Base-by-base conservation (phyloP, 2,797 vertebrate species). In the Coreius guichenoti region DNA sequence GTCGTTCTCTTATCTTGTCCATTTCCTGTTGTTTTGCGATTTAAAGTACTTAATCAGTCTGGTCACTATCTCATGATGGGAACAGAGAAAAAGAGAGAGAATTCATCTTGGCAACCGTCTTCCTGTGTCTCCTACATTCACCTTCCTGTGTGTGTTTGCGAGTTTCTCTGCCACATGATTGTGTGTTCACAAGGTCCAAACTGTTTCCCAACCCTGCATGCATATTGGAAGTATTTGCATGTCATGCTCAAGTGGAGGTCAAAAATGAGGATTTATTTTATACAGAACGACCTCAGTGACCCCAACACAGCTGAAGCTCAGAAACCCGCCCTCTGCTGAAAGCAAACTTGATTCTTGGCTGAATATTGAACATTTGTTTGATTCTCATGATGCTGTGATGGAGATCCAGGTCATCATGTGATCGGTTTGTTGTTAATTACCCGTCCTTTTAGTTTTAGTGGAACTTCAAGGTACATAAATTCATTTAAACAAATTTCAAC, bases 11-110 rank as follows among this genome's bases (percentile, higher is more conserved):
- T 76, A 70, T 74, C 68, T 43, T 17, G 14, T 73, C 39, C 39
- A 70, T 29, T 84, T 82, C 78, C 82, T 88, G 78, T 81, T 54
- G 76, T 84, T 82, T 39, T 19, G n/a, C 58, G 36, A 84, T 75
- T 43, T 56, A 63, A 74, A 75, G 31, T 17, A 56, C 19, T 51
- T 81, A 63, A 23, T 70, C 49, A 76, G 39, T 83, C 49, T 85
- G 47, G n/a, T 36, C 54, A 36, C 26, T 56, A 61, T 68, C 63
- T 51, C n/a, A 45, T 67, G 13, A 88, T 43, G 76, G 79, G 43
- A 56, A 54, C 5, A 26, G 70, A 65, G 39, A 73, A 39, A 31
- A 17, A 67, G 5, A 29, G 39, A 73, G 26, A n/a, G 67, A 86
- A 51, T 54, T 68, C 26, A 21, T 81, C 51, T 75, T 63, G 84